Percentiles rank a stretch among this genome's conserved stretches.
These are phyloP conservation scores for Megalops cyprinoides DNA, from an alignment of 2,797 vertebrate species.

Conservation along the genomic window DNA sequence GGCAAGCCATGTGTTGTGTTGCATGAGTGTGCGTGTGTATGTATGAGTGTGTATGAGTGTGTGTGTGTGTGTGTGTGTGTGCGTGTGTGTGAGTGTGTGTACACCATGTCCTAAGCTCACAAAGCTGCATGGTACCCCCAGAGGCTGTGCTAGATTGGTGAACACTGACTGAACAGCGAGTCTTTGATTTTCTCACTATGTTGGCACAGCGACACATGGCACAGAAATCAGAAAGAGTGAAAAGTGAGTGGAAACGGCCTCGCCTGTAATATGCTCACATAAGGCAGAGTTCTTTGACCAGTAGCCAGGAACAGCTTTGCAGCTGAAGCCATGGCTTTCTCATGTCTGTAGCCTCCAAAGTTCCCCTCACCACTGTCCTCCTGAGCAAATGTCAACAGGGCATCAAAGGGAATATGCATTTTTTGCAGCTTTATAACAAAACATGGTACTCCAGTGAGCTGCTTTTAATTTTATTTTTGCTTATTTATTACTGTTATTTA, in stretches of 20 bases:
- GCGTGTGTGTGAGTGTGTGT: slow-evolving; percentile 44
- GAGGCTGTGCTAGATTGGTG: slow-evolving; percentile 18
- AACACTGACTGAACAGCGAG: background rate
- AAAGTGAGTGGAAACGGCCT: slow-evolving; percentile 20
- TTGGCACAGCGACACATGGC: slow-evolving; percentile 19
- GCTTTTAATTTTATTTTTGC: too few relatives aligned
- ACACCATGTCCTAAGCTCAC: slow-evolving; percentile 31
- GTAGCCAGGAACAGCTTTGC: too few relatives aligned
- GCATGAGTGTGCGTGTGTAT: slow-evolving; percentile 65
- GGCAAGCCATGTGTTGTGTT: slow-evolving; percentile 17
- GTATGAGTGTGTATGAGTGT: slow-evolving; percentile 57
- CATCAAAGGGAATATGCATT: too few relatives aligned
- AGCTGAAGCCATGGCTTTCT: background rate
- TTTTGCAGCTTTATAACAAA: too few relatives aligned
- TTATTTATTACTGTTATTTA: too few relatives aligned
- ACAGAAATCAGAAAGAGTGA: slow-evolving; percentile 18
- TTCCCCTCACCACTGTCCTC: too few relatives aligned
- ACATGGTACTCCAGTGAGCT: too few relatives aligned
- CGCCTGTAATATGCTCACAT: too few relatives aligned
- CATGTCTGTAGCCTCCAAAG: slow-evolving; percentile 2
- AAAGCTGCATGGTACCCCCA: slow-evolving; percentile 45
- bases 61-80: slow-evolving; percentile 18
- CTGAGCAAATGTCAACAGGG: too few relatives aligned
- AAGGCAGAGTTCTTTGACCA: too few relatives aligned
- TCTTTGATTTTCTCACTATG: background rate